A percentile compares a stretch with the other conserved stretches of the same genome.
Conservation (phyloP, 2,113 vertebrate species). For the Morone saxatilis region DNA sequence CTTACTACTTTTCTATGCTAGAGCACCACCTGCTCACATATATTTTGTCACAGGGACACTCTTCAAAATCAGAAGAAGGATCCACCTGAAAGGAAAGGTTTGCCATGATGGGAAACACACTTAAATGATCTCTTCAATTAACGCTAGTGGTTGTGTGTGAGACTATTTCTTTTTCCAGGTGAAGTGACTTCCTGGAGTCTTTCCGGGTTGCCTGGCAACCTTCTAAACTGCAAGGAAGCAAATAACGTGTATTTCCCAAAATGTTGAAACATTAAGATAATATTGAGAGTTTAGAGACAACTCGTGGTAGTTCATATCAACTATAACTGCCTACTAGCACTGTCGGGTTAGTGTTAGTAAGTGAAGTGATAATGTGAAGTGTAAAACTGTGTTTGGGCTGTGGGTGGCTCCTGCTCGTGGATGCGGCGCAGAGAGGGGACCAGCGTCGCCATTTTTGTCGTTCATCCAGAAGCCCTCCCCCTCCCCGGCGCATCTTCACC, state of each 20-base stretch:
- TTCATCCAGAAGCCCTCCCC: conserved; percentile 73
- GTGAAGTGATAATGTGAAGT: too few species aligned
- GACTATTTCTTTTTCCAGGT: not conserved
- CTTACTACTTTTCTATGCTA: too few species aligned
- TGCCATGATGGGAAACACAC: too few species aligned
- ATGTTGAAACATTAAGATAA: not conserved
- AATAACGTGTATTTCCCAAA: not conserved
- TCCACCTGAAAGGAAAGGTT: too few species aligned
- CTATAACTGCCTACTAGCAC: not conserved
- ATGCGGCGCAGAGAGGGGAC: conserved; percentile 10
- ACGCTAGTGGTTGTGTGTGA: not conserved
- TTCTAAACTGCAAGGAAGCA: too few species aligned
- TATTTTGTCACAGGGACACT: too few species aligned
- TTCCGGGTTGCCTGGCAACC: conserved; percentile 4
- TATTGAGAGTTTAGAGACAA: not conserved
- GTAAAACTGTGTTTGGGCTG: not conserved
- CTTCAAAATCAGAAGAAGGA: too few species aligned
- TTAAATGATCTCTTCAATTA: too few species aligned
- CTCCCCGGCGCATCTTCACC: conserved; percentile 57
- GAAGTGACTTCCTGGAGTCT: not conserved
- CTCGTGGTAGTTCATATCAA: not conserved
- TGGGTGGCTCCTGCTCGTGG: not conserved
- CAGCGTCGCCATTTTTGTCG: conserved; percentile 60
- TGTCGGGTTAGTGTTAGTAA: not conserved
- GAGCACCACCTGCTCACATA: too few species aligned